Conservation (phyloP, 1,140 invertebrate species). For the Colletes gigas region DNA sequence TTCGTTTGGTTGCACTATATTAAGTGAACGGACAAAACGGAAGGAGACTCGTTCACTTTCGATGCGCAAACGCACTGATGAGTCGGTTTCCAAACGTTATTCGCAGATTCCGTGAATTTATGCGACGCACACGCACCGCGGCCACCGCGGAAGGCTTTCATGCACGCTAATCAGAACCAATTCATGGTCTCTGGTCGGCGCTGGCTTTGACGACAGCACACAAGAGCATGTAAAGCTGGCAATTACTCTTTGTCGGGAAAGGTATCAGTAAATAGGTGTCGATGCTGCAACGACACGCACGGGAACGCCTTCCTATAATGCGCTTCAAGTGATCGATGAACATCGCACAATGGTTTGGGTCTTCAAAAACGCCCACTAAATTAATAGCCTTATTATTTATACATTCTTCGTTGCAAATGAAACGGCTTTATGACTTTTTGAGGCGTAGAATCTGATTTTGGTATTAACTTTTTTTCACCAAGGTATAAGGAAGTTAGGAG, state of each 20-base stretch:
- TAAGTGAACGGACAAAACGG: too few species aligned
- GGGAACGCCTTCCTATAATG: constrained; percentile 19
- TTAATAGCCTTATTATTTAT: too few species aligned
- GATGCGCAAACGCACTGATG: not conserved
- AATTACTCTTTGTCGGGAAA: constrained; percentile 46
- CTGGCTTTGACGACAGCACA: constrained; percentile 24
- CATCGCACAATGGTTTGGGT: not conserved
- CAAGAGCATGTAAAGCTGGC: constrained; percentile 24
- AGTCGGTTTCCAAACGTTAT: not conserved
- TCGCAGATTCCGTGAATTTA: not conserved
- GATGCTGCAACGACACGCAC: constrained; percentile 22
- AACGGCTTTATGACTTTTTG: too few species aligned
- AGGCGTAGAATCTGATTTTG: too few species aligned
- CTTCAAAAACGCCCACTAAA: too few species aligned
- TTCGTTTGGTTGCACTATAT: too few species aligned
- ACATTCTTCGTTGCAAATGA: too few species aligned
- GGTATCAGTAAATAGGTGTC: constrained; percentile 40
- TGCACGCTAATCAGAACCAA: constrained; percentile 23
- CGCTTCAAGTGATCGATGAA: constrained; percentile 30
- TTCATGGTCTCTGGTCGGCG: not conserved
- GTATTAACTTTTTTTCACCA: too few species aligned
- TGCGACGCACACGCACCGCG: not conserved
- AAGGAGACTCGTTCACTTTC: not conserved
- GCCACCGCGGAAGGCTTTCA: not conserved
- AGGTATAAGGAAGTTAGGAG: too few species aligned